These are phyloP conservation scores for Tetragnatha montana DNA, from an alignment of 2,888 invertebrate genomes.

Conservation along the genomic window DNA sequence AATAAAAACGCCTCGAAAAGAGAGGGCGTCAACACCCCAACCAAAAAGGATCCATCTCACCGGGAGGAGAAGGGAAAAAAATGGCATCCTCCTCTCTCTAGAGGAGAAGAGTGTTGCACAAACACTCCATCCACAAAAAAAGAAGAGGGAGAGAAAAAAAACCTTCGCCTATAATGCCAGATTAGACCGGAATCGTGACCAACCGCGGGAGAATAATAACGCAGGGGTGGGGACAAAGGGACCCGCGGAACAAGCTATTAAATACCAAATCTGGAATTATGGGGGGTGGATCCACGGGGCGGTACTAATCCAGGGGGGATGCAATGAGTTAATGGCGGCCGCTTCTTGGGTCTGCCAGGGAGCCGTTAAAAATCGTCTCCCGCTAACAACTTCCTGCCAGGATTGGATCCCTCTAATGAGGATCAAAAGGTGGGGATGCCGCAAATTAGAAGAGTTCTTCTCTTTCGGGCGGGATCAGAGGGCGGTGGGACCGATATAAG, in stretches of 20 bases:
- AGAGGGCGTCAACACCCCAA: conserved; percentile 15
- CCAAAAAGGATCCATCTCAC: neutral
- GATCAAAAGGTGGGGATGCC: conserved; percentile 70
- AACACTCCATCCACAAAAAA: conserved; percentile 16
- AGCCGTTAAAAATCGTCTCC: conserved; percentile 69
- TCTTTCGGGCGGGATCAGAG: conserved; percentile 25
- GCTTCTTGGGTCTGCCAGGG: conserved; percentile 44
- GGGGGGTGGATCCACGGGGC: conserved; percentile 66
- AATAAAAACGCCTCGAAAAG: conserved; percentile 24
- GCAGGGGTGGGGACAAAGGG: conserved; percentile 17
- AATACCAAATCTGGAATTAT: conserved; percentile 70
- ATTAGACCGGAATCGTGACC: conserved; percentile 67
- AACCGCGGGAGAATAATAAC: conserved; percentile 50
- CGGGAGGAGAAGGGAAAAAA: too few relatives aligned
- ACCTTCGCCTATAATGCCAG: conserved; percentile 40
- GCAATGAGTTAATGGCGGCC: conserved; percentile 69
- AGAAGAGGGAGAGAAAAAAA: neutral
- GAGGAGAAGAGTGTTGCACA: conserved; percentile 20
- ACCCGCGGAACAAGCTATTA: conserved; percentile 66
- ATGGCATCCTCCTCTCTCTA: too few relatives aligned
- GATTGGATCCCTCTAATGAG: conserved; percentile 67
- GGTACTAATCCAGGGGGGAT: conserved; percentile 62
- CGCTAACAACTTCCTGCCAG: conserved; percentile 67
- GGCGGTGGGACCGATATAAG: conserved; percentile 30
- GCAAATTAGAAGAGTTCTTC: conserved; percentile 60